Conservation (phyloP, 2,113 vertebrate species). For the Phrynosoma blainvillii region DNA sequence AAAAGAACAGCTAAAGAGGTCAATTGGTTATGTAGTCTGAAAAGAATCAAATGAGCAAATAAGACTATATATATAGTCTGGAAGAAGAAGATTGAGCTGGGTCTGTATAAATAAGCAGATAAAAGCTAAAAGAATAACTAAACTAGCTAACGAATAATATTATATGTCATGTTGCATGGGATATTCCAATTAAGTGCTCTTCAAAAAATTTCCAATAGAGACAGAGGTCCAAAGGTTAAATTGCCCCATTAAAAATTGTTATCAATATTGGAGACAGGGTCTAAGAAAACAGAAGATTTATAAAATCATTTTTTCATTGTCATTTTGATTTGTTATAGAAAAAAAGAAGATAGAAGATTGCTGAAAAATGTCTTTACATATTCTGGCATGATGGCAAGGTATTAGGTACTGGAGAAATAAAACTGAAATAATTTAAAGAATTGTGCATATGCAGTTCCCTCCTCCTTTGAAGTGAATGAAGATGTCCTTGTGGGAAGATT, state of each 20-base stretch:
- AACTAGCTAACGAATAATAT: conserved; percentile 56
- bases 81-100: conserved; percentile 57
- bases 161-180: conserved; percentile 58
- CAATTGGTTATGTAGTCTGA: conserved; percentile 57
- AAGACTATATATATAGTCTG: conserved; percentile 63
- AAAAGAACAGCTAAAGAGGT: conserved; percentile 52
- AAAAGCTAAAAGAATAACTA: conserved; percentile 67
- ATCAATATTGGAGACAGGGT: conserved; percentile 48
- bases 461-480: too few species aligned
- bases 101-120: conserved; percentile 69
- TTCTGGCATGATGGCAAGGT: too few species aligned
- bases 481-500: too few species aligned
- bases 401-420: too few species aligned
- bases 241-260: conserved; percentile 51
- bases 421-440: background rate
- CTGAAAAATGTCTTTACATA: background rate
- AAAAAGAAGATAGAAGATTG: conserved; percentile 40
- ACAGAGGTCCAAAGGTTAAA: conserved; percentile 59
- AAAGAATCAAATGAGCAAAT: conserved; percentile 61
- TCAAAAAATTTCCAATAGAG: conserved; percentile 50
- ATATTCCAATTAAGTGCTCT: conserved; percentile 60
- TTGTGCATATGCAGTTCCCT: background rate
- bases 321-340: conserved; percentile 57
- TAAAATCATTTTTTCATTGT: conserved; percentile 51
- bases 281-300: conserved; percentile 55